Evolutionary conservation across 2,113 vertebrate species (phyloP), one percentile per base, ranked within the genome.

Genomic region (Nyctibius bracteatus): DNA sequence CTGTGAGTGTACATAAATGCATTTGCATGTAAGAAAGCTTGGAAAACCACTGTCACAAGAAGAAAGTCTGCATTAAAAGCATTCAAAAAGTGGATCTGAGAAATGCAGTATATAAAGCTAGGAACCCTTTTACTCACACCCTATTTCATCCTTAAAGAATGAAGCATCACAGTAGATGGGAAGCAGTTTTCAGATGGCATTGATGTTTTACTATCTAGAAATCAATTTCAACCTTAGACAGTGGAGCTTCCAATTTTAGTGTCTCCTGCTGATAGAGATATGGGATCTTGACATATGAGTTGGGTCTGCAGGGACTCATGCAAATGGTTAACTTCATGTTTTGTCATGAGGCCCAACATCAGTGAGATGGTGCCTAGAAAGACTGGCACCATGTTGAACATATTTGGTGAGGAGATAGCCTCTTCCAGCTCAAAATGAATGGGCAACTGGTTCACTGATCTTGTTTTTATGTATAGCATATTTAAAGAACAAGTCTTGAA

Each of bases 121-220:
- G 58, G 75, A 77, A 31, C 31, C 20, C n/a, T 95, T 78, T 68
- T 70, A 86, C 31, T 86, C 43, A 44, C 31, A 54, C 10, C 5
- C 11, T 91, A 74, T 89, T 94, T 96, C 73, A 86, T 54, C 51
- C 31, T 83, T 89, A 49, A 91, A 83, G 46, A 77, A 86, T 35
- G 72, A 80, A 86, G 37, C 67, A 83, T 41, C 63, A 57, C 46
- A 41, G 58, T 65, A 61, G 62, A 95, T 30, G 21, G 35, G 63
- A 73, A 86, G 44, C 16, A 91, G 49, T 86, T 96, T 92, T 77
- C 89, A 92, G 31, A 41, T 86, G 46, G 20, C 46, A 66, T 52
- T 46, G 77, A 62, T 86, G 20, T 51, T 94, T 95, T 92, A 89
- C 81, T 70, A 16, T n/a, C 63, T 84, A 72, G 63, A 92, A 95